Evolutionary conservation across 2,797 vertebrate species (phyloP), one percentile per base, ranked within the genome.

Genomic region (Helicolenus hilgendorfi): DNA sequence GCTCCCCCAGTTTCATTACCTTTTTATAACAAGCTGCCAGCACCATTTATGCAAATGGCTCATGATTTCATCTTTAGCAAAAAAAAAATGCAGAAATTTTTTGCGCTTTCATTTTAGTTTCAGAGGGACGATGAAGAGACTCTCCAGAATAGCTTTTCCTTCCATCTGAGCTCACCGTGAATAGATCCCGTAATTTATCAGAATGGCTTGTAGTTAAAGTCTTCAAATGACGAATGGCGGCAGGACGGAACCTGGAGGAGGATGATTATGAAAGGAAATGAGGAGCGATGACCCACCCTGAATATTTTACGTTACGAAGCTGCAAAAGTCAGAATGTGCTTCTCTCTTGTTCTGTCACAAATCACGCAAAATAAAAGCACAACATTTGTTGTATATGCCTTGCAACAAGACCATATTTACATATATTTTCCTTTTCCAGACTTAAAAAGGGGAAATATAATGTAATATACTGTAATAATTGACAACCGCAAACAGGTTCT

Each of bases 11-110:
- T 84, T 85, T 77, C 84, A 91, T 88, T 83, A 82, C 83, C 63
- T 91, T 76, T 76, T 89, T 69, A 83, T 81, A 92, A 88, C 71
- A 70, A 91, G 77, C 84, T 76, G 85, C 77, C 79, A 76, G 83
- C 31, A 11, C 64, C 36, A 29, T 84, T 91, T 87, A 91, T 86
- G 49, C 64, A 86, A 85, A 93, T 79, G 31, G 7, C 0, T 62
- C 33, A 49, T 88, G 79, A 91, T 87, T 92, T 88, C 60, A 85
- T 85, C 73, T 81, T 81, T 63, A 68, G 71, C 14, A 74, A 45
- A 81, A 85, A 45, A 81, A 85, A 20, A 83, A 83, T 31, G 67
- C 59, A 69, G 67, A 75, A 14, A 62, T 83, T 72, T 70, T 68
- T 49, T 64, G 45, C 58, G 86, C 72, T 82, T 87, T 92, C 36